These are phyloP conservation scores for Geococcyx californianus DNA, from an alignment of 2,113 vertebrate species.

Conservation along the genomic window DNA sequence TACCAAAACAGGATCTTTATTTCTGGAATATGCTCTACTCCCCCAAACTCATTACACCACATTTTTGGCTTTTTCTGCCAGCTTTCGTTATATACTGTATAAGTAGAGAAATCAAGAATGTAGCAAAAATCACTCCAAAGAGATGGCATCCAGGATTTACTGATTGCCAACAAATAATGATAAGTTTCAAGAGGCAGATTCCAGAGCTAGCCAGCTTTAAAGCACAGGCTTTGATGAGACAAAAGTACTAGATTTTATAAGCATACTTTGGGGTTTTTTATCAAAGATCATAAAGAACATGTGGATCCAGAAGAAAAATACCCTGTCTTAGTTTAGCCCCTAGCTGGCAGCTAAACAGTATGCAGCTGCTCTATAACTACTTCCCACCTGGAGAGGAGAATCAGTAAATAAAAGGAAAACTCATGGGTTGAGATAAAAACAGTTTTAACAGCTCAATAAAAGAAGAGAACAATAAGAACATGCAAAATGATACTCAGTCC, in stretches of 20 bases:
- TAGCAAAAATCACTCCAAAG: neutral
- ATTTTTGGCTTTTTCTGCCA: neutral
- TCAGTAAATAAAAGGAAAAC: too few relatives aligned
- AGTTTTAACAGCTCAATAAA: too few relatives aligned
- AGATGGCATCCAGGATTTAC: neutral
- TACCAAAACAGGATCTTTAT: neutral
- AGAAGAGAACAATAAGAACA: too few relatives aligned
- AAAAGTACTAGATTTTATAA: neutral
- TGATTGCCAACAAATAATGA: neutral
- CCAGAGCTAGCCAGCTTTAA: neutral
- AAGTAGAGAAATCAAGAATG: neutral
- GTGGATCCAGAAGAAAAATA: neutral
- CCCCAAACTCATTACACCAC: neutral
- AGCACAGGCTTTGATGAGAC: neutral
- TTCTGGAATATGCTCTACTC: neutral
- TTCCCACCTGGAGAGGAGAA: too few relatives aligned
- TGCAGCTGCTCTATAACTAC: too few relatives aligned
- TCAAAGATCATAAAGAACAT: neutral
- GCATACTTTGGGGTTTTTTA: neutral
- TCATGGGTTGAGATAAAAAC: too few relatives aligned
- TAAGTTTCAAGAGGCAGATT: neutral
- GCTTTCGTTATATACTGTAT: neutral
- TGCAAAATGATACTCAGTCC: too few relatives aligned
- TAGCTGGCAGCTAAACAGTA: too few relatives aligned
- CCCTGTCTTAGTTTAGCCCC: too few relatives aligned